phyloP scores from a whole-genome alignment of 1,140 invertebrate genomes.

The Branchinecta lynchi region DNA sequence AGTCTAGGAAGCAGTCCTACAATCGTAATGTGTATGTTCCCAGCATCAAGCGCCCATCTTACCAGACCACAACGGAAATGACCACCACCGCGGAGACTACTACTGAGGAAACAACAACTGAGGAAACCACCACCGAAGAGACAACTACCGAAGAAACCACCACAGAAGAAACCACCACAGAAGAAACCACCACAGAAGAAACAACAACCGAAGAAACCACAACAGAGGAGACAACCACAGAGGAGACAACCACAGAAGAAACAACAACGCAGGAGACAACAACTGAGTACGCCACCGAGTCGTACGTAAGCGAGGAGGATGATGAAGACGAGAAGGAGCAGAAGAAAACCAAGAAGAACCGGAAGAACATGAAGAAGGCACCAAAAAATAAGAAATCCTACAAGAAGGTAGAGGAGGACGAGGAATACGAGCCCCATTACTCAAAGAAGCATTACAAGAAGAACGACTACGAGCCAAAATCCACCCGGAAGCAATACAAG shows the following conservation, averaged over 20 bases:
- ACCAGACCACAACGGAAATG: not conserved
- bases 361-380: no score
- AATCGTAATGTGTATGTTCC: no score
- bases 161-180: not conserved
- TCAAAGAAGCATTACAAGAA: not conserved
- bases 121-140: not conserved
- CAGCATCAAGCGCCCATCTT: no score
- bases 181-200: not conserved
- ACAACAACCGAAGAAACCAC: not conserved
- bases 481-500: not conserved
- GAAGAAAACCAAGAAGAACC: not conserved
- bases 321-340: not conserved
- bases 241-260: not conserved
- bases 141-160: not conserved
- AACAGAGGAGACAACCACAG: not conserved
- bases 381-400: no score
- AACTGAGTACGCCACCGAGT: not conserved
- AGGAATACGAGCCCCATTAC: no score
- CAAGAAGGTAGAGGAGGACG: no score
- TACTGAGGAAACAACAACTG: not conserved
- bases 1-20: no score
- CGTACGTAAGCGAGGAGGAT: not conserved
- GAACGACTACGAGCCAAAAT: slow-evolving; percentile 7
- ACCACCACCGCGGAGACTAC: not conserved
- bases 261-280: not conserved